Evolutionary conservation across 2,797 vertebrate genomes (phyloP), one percentile per base, ranked within the genome.

Genomic region (Pterois miles): DNA sequence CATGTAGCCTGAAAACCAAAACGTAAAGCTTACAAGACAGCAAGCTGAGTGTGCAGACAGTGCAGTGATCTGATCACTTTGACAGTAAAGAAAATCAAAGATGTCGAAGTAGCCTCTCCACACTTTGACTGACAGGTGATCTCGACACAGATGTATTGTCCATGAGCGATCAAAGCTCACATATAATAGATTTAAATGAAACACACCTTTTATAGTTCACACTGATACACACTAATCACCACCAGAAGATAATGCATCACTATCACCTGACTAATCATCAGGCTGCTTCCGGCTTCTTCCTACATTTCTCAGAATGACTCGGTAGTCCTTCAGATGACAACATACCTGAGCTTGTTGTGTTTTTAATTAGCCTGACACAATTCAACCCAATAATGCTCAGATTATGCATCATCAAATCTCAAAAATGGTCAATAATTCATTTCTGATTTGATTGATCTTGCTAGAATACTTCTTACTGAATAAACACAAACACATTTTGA

Each of bases 291-390:
- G 25, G 4, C 10, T 25, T 74, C 34, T 23, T 62, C 54, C 65
- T 70, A 46, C 38, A 63, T 80, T 79, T 70, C 54, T 59, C 54
- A 77, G 54, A 70, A 36, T 52, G 12, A n/a, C 25, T 54, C 23
- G 34, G 11, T 23, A 7, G 9, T 20, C 23, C 6, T 18, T 62
- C 25, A 14, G 36, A 53, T 11, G 48, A 22, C n/a, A 52, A 40
- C 9, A 48, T 25, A 33, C 20, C 33, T 53, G 54, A 64, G 22
- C 23, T 27, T 8, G 16, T 16, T 27, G 33, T 43, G 36, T 48
- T 79, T 66, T 70, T 53, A 76, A 78, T 29, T 23, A 14, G 25
- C 2, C 5, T 59, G 50, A 50, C 50, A 2, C 18, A 36, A 22
- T 33, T 40, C 59, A 74, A 75, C 65, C 14, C 43, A 20, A 33